phyloP scores from a whole-genome alignment of 1,140 invertebrate species.

The Ephestia elutella region DNA sequence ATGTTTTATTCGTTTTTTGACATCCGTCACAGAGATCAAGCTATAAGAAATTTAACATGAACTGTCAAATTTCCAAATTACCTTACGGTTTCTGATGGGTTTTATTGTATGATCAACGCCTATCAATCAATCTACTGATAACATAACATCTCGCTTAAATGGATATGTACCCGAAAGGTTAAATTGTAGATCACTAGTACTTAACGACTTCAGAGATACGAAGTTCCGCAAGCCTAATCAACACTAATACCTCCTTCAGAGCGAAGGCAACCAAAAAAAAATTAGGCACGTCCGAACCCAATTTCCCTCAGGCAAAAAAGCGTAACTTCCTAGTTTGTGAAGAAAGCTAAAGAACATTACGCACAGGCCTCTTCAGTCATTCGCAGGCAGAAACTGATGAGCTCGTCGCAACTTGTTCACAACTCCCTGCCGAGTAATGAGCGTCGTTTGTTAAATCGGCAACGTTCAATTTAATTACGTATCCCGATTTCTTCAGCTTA shows the following conservation, averaged over 20 bases:
- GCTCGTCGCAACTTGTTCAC: conserved; percentile 32
- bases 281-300: conserved; percentile 3
- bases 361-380: conserved; percentile 29
- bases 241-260: not conserved
- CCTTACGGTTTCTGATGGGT: too few relatives aligned
- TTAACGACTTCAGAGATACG: not conserved
- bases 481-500: conserved; percentile 28
- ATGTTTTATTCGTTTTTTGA: too few relatives aligned
- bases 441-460: conserved; percentile 36
- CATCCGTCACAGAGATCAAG: too few relatives aligned
- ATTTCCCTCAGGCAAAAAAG: not conserved
- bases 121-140: too few relatives aligned
- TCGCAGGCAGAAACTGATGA: conserved; percentile 30
- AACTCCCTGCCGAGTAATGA: conserved; percentile 26
- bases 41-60: too few relatives aligned
- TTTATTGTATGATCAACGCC: too few relatives aligned
- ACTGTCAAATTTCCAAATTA: too few relatives aligned
- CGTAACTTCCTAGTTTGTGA: conserved; percentile 3
- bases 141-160: not conserved
- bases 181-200: not conserved
- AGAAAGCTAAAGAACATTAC: conserved; percentile 21
- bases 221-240: not conserved
- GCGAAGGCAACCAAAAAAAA: not conserved
- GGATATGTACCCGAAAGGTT: not conserved
- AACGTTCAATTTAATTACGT: conserved; percentile 35